Base-by-base conservation (phyloP, 2,797 vertebrate species). In the Pipistrellus pygmaeus region DNA sequence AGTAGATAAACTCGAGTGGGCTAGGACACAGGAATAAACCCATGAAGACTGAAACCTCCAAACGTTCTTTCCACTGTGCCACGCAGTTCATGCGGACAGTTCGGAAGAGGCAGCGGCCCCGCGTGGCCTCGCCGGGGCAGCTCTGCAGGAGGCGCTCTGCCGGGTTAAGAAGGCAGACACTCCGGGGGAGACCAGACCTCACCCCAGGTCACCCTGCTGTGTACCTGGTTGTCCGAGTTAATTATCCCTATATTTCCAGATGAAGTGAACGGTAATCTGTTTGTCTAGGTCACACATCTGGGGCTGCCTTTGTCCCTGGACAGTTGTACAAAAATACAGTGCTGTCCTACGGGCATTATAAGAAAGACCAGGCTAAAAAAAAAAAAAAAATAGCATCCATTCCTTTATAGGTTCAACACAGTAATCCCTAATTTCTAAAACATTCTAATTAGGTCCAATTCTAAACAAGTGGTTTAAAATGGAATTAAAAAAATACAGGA, bases 201-300 rank as follows among this genome's bases (percentile, higher is more conserved):
- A 44, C 44, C 44, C 44, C 44, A 11, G 44, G 44, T 44, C 44
- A 44, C 44, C 85, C 92, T 88, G 94, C 82, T 85, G 90, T 93
- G 88, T 93, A 93, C 77, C 60, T 88, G 92, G 88, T 35, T 97
- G 94, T 92, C 92, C 64, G 69, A 95, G 91, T 96, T 91, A 94
- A 96, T 97, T 94, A 95, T 93, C 64, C 89, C 81, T 90, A 32
- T 38, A 83, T 92, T 86, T 94, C 60, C 87, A 71, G 81, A 96
- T 82, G 86, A 87, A 95, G 75, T 82, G 84, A 94, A 68, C 83
- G 76, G 88, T 76, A 76, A 89, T 94, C 60, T 96, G 89, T 95
- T 96, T 92, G 95, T 96, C 94, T 95, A 92, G 93, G 91, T 93
- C 94, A 96, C 93, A 93, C 87, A 87, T 48, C 64, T 89, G 69